Percentiles rank a stretch among this genome's conserved stretches.
Conservation (phyloP, 1,140 invertebrate genomes). For the Varroa destructor region DNA sequence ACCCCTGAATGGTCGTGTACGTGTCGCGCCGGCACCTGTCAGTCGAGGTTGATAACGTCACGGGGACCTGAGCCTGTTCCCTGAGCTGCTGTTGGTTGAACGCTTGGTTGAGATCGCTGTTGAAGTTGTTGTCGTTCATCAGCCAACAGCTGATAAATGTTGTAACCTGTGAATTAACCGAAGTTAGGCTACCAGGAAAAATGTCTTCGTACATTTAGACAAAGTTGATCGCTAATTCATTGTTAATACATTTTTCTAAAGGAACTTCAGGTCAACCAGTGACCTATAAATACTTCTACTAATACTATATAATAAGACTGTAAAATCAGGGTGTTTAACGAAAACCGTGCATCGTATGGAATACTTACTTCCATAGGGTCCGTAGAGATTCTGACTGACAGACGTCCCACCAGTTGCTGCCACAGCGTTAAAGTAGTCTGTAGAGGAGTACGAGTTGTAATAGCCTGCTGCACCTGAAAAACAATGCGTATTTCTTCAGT, state of each 20-base stretch:
- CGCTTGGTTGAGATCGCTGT: neutral
- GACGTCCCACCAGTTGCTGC: too few relatives aligned
- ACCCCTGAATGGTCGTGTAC: too few relatives aligned
- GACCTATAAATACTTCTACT: neutral
- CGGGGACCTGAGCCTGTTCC: neutral
- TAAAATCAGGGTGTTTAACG: too few relatives aligned
- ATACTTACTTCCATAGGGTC: too few relatives aligned
- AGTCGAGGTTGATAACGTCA: conserved; percentile 23
- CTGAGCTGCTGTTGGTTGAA: too few relatives aligned
- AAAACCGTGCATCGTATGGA: too few relatives aligned
- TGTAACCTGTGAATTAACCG: neutral
- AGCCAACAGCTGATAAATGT: conserved; percentile 4
- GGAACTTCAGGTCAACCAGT: neutral
- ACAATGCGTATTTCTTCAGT: too few relatives aligned
- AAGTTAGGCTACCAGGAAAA: neutral
- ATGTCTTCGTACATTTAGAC: neutral
- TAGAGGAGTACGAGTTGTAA: too few relatives aligned
- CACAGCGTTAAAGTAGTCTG: too few relatives aligned
- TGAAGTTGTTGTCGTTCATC: conserved; percentile 10
- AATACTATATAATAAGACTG: neutral
- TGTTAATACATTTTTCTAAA: neutral
- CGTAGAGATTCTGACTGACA: too few relatives aligned
- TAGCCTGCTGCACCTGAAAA: too few relatives aligned
- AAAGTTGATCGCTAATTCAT: neutral
- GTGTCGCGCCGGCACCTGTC: neutral